Percentiles rank a stretch among this genome's conserved stretches.
Conservation (phyloP, 2,113 vertebrate genomes). For the Platysteira castanea region DNA sequence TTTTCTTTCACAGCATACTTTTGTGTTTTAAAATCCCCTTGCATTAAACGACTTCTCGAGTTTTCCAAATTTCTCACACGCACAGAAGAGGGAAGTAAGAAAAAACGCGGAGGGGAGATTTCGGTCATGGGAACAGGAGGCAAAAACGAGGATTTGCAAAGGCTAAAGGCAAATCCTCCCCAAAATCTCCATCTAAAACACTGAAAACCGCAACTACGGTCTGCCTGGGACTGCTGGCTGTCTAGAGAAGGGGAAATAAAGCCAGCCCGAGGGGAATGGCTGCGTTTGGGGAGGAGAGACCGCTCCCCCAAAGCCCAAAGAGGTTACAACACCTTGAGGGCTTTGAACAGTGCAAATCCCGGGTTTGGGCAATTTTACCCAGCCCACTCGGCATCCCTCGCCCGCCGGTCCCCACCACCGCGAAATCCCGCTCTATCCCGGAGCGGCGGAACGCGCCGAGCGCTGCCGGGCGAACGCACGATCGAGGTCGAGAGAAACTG, state of each 20-base stretch:
- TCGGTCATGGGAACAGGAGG: conserved; percentile 15
- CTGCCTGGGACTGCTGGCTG: not conserved
- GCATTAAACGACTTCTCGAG: not conserved
- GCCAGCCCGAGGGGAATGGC: not conserved
- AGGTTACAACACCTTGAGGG: not conserved
- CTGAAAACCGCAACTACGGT: not conserved
- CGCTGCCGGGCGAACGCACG: not conserved
- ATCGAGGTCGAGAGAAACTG: not conserved
- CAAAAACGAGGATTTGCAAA: not conserved
- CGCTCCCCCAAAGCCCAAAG: not conserved
- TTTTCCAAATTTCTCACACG: conserved; percentile 20
- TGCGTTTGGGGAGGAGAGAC: not conserved
- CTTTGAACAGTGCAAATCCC: not conserved
- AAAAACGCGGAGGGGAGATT: not conserved
- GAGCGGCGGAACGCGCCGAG: not conserved
- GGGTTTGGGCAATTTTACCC: not conserved
- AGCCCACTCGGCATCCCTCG: not conserved
- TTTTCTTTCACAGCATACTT: not conserved
- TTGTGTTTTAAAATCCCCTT: conserved; percentile 50
- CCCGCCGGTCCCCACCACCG: not conserved
- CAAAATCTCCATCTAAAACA: not conserved
- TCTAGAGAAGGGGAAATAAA: not conserved
- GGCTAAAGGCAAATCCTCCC: not conserved
- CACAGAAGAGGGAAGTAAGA: not conserved
- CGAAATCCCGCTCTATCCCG: too few species aligned